Evolutionary conservation across 2,888 invertebrate genomes (phyloP).

Genomic region (Platycheirus albimanus): DNA sequence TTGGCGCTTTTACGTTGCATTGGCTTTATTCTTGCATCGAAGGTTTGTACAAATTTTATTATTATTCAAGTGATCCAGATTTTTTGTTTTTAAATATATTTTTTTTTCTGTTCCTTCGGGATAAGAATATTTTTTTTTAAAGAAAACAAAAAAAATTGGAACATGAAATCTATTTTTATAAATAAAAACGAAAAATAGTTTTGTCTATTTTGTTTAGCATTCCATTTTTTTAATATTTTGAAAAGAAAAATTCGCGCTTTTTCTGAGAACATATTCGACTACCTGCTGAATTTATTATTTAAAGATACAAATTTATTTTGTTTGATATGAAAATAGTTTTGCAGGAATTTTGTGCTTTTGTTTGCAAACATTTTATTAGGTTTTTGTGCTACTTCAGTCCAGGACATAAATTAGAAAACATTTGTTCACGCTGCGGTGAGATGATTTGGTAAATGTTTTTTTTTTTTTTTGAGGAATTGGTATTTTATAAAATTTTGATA

Average conservation of each 20-base stretch:
- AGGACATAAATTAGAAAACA: not conserved
- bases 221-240: not conserved
- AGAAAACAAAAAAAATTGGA: slow-evolving; percentile 26
- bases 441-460: not conserved
- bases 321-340: not conserved
- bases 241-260: not conserved
- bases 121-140: not conserved
- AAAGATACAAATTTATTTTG: not conserved
- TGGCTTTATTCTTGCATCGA: slow-evolving; percentile 33
- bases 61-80: not conserved
- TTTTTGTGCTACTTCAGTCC: not conserved
- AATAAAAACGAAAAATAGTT: slow-evolving; percentile 5
- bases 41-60: slow-evolving; percentile 56
- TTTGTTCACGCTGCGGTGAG: not conserved
- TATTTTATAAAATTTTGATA: too few relatives aligned
- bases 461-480: too few relatives aligned
- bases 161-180: slow-evolving; percentile 11
- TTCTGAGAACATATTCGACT: not conserved
- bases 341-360: not conserved
- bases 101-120: slow-evolving; percentile 15
- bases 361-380: not conserved
- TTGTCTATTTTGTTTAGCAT: not conserved
- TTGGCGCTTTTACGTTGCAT: slow-evolving; percentile 46
- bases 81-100: not conserved
- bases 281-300: not conserved